Base-by-base conservation (phyloP, 2,888 invertebrate species). In the Onchidella celtica region DNA sequence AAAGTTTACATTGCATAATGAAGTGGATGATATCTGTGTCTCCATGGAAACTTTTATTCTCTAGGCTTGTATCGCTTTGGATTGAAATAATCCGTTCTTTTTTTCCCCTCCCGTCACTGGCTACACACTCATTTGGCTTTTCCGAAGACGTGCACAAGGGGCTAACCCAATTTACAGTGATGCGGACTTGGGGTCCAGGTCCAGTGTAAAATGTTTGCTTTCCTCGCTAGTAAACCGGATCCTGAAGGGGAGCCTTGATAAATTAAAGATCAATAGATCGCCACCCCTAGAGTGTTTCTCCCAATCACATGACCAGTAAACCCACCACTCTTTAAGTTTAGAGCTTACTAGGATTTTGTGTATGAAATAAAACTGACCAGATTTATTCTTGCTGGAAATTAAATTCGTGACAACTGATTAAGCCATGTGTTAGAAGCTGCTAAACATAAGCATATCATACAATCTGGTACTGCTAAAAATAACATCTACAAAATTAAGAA, bases 181-280 rank as follows among this genome's bases (percentile, higher is more conserved):
- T 17, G 47, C 6, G 47, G 61, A n/a, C n/a, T n/a, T 27, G 14
- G 24, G 47, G 47, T 38, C 65, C 17, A 47, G 34, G 47, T 47
- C 32, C 40, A 21, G 75, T 65, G 47, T 65, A 17, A 65, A 75
- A 75, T 75, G 75, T 78, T 78, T 69, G 78, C 78, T 78, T 57
- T 78, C 69, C 59, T 63, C 36, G 40, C 61, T 55, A 38, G 40
- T 21, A 61, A 32, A 36, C 32, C 61, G 72, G 65, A 79, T 59
- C 32, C n/a, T 38, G 65, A 40, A 32, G 40, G 34, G 47, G 63
- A 40, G 38, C 29, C 63, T 59, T 65, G 70, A 63, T 63, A 75
- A 75, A 75, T 75, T 75, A 47, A 66, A 75, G 75, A 75, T 75
- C 75, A 75, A 75, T 75, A 65, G 75, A 63, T 65, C 47, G 65